phyloP scores from a whole-genome alignment of 2,888 invertebrate genomes.

The Ophion slaviceki region DNA sequence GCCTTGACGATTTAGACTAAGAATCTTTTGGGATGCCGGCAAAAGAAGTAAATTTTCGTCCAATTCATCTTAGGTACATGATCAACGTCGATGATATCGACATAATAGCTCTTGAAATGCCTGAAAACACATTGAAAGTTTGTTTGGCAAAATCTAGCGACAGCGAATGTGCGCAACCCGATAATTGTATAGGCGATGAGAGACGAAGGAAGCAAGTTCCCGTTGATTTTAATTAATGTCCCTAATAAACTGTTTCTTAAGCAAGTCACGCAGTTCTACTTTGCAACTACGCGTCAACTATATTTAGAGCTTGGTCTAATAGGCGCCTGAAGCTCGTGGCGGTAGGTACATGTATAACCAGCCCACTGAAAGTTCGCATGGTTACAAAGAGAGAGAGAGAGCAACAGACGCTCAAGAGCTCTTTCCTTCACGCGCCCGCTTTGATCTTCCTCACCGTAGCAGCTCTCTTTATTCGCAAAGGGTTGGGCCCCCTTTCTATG shows the following conservation, averaged over 20 bases:
- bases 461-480: conserved; percentile 66
- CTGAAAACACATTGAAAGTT: not conserved
- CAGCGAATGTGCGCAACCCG: conserved; percentile 2
- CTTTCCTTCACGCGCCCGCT: conserved; percentile 64
- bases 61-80: not conserved
- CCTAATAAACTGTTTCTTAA: conserved; percentile 53
- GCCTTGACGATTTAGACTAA: no score
- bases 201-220: conserved; percentile 12
- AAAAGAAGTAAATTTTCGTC: not conserved
- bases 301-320: conserved; percentile 54
- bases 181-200: conserved; percentile 18
- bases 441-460: conserved; percentile 60
- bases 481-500: conserved; percentile 55
- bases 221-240: conserved; percentile 53
- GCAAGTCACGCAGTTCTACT: conserved; percentile 53
- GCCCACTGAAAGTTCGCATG: conserved; percentile 38
- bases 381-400: conserved; percentile 15
- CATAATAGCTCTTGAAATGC: not conserved
- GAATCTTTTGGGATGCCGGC: no score
- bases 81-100: not conserved
- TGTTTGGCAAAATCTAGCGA: conserved; percentile 12
- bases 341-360: conserved; percentile 15
- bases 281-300: conserved; percentile 27
- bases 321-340: conserved; percentile 23
- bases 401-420: conserved; percentile 58